phyloP scores from a whole-genome alignment of 2,113 vertebrate species.

The Pelobates fuscus region DNA sequence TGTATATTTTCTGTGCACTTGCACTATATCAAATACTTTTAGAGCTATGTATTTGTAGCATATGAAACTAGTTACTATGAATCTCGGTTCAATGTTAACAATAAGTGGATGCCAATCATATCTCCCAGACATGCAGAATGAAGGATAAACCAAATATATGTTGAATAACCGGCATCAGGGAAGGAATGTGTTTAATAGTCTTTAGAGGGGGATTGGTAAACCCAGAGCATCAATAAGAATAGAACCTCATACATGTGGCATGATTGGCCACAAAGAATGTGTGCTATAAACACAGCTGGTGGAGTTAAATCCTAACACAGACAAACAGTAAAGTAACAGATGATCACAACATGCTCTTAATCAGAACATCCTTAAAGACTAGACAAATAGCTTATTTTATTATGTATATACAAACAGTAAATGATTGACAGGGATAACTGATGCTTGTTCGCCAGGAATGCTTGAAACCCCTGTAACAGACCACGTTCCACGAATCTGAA shows the following conservation, averaged over 20 bases:
- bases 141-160: conserved; percentile 29
- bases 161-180: conserved; percentile 24
- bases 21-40: conserved; percentile 10
- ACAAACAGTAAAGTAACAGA: conserved; percentile 34
- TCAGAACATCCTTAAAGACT: no score
- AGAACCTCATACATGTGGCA: conserved; percentile 12
- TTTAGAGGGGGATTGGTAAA: conserved; percentile 29
- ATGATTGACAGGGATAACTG: no score
- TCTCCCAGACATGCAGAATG: conserved; percentile 27
- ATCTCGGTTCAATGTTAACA: conserved; percentile 9
- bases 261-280: conserved; percentile 28
- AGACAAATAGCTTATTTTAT: no score
- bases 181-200: conserved; percentile 41
- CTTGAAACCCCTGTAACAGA: no score
- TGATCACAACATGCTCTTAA: no score
- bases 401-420: no score
- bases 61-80: conserved; percentile 37
- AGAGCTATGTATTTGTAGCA: conserved; percentile 19
- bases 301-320: conserved; percentile 16
- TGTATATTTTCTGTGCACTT: not conserved
- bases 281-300: conserved; percentile 38
- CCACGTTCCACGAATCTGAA: no score
- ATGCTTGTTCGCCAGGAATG: no score
- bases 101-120: conserved; percentile 21
- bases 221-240: conserved; percentile 10